Base-by-base conservation (phyloP, 2,888 invertebrate genomes). In the Rotaria macrura region DNA sequence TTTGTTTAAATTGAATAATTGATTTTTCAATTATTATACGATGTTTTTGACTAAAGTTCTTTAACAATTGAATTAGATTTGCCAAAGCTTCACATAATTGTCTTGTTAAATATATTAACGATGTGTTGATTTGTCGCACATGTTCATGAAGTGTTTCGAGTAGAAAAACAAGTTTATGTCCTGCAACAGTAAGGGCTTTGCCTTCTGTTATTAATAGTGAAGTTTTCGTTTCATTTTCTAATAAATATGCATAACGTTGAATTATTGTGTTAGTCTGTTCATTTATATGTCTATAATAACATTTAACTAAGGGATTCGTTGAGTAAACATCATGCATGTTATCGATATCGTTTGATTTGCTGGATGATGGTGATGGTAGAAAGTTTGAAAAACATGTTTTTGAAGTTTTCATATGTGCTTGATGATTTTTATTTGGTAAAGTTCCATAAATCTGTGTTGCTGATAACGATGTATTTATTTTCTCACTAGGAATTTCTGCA, bases 91-190 rank as follows among this genome's bases (percentile, higher is more conserved):
- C 43, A 79, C 79, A 43, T 79, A 79, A 43, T 79, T 79, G 23
- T 43, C 14, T 43, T 79, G 43, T 43, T n/a, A 79, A 14, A 12
- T 40, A 10, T n/a, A 43, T n/a, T 79, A 79, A 79, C n/a, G 40
- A 23, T 43, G 40, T 79, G 23, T 25, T 23, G 25, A 43, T 79
- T 79, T 40, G 43, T 43, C 25, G 25, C 0, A 79, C 3, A 79
- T 79, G 43, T 43, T 79, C 43, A 43, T 79, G 79, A 43, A 79
- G 43, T 43, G 79, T 79, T 79, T 79, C 79, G n/a, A 79, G 40
- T 10, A 79, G 43, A 79, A 79, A 79, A 12, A 79, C 43, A 79
- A 79, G 79, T 79, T 79, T 79, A 79, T 79, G 79, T 43, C 43
- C 79, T 40, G 43, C 43, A 10, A 79, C 79, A n/a, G n/a, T 38